These are phyloP conservation scores for Hypomecis atomaria DNA, from an alignment of 2,888 invertebrate species.

Conservation along the genomic window DNA sequence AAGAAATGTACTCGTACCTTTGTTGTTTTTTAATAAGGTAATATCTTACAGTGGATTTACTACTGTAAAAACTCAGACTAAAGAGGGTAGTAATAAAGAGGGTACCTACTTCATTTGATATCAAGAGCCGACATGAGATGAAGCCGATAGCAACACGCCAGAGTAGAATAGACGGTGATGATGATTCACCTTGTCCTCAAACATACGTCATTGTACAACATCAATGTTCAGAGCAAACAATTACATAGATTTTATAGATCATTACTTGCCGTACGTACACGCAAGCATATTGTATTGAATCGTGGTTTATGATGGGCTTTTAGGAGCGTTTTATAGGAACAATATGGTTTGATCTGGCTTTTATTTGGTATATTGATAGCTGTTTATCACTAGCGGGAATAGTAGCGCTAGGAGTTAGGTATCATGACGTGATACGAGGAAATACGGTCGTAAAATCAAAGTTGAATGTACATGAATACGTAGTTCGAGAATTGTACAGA, in stretches of 20 bases:
- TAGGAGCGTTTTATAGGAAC: slow-evolving; percentile 20
- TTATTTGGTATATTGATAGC: slow-evolving; percentile 18
- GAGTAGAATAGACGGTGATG: too few species aligned
- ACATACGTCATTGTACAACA: background rate
- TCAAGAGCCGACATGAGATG: too few species aligned
- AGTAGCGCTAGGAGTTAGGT: background rate
- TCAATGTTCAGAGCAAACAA: slow-evolving; percentile 27
- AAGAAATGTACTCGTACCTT: too few species aligned
- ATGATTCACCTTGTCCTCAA: too few species aligned
- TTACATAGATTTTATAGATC: slow-evolving; percentile 34
- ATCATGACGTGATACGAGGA: background rate
- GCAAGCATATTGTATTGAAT: background rate
- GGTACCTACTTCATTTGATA: too few species aligned
- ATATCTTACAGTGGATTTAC: too few species aligned
- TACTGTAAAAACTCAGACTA: too few species aligned
- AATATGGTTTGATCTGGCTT: slow-evolving; percentile 24
- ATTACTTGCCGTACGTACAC: slow-evolving; percentile 1
- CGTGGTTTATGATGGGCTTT: slow-evolving; percentile 19
- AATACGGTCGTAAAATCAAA: background rate
- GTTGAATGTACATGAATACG: too few species aligned
- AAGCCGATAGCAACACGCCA: too few species aligned
- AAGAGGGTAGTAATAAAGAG: too few species aligned
- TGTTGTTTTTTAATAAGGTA: too few species aligned
- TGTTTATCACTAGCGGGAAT: slow-evolving; percentile 13
- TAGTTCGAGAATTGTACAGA: too few species aligned